A percentile compares a stretch with the other conserved stretches of the same genome.
These are phyloP conservation scores for Halictus quadricinctus DNA, from an alignment of 2,888 invertebrate genomes.

Conservation along the genomic window DNA sequence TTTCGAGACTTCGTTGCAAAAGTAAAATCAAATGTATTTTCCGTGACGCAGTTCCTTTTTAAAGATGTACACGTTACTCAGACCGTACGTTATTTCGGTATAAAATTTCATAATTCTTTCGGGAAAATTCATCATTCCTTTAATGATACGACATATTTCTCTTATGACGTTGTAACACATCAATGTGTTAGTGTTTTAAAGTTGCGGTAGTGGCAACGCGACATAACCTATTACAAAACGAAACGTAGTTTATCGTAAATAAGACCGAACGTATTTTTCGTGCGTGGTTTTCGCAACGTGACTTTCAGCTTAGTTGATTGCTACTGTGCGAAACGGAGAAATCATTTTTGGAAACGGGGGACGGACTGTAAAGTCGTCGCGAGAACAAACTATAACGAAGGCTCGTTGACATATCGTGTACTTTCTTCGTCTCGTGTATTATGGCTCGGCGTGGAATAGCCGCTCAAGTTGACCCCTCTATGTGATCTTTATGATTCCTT, in stretches of 20 bases:
- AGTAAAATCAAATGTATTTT: not conserved
- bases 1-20: not conserved
- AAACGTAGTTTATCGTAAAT: slow-evolving; percentile 42
- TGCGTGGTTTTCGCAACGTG: not conserved
- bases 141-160: slow-evolving; percentile 24
- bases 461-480: slow-evolving; percentile 62
- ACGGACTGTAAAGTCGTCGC: not conserved
- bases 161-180: slow-evolving; percentile 11
- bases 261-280: not conserved
- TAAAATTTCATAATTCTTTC: slow-evolving; percentile 32
- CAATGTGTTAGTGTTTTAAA: slow-evolving; percentile 58
- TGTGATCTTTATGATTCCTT: slow-evolving; percentile 60
- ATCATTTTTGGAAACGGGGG: not conserved
- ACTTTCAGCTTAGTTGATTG: not conserved
- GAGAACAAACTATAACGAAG: slow-evolving; percentile 22
- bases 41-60: not conserved
- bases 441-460: slow-evolving; percentile 58
- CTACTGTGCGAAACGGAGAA: not conserved
- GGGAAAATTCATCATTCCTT: slow-evolving; percentile 19
- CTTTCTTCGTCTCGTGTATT: slow-evolving; percentile 51
- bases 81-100: not conserved
- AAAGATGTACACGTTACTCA: not conserved
- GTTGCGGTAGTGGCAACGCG: slow-evolving; percentile 62
- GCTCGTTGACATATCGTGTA: slow-evolving; percentile 53
- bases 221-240: slow-evolving; percentile 63